These are phyloP conservation scores for Gymnocephalus cernua DNA, from an alignment of 2,113 vertebrate genomes.

Conservation along the genomic window DNA sequence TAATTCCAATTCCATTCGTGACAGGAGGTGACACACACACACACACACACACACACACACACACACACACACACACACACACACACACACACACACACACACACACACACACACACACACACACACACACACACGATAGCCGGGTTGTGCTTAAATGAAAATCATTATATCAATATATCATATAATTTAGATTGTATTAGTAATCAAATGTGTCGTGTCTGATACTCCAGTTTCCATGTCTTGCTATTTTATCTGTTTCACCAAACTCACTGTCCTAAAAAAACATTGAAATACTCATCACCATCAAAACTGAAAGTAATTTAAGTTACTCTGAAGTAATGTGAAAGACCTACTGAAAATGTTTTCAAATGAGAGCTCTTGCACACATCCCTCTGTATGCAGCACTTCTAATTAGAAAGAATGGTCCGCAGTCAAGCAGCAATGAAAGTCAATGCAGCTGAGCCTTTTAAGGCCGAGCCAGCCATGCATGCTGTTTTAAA, in stretches of 20 bases:
- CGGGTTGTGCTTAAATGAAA: too few relatives aligned
- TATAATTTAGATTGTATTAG: not conserved
- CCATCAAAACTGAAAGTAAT: not conserved
- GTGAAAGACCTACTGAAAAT: not conserved
- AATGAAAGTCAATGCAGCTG: conserved; percentile 20
- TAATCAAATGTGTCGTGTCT: not conserved
- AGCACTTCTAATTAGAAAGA: conserved; percentile 18
- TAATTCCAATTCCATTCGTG: conserved; percentile 5
- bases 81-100: not conserved
- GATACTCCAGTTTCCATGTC: not conserved
- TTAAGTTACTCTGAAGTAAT: not conserved
- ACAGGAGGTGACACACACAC: too few relatives aligned
- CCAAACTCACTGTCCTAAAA: not conserved
- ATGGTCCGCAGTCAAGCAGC: conserved; percentile 14
- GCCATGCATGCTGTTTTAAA: conserved; percentile 14
- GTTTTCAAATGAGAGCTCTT: not conserved
- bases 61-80: not conserved
- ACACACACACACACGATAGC: too few relatives aligned
- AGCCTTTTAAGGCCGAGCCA: not conserved
- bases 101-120: too few relatives aligned
- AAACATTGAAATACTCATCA: not conserved
- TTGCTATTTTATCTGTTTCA: not conserved
- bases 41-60: conserved; percentile 11
- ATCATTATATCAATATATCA: not conserved
- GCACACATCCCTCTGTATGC: not conserved